Evolutionary conservation across 2,113 vertebrate genomes (phyloP).

Genomic region (Bos indicus): DNA sequence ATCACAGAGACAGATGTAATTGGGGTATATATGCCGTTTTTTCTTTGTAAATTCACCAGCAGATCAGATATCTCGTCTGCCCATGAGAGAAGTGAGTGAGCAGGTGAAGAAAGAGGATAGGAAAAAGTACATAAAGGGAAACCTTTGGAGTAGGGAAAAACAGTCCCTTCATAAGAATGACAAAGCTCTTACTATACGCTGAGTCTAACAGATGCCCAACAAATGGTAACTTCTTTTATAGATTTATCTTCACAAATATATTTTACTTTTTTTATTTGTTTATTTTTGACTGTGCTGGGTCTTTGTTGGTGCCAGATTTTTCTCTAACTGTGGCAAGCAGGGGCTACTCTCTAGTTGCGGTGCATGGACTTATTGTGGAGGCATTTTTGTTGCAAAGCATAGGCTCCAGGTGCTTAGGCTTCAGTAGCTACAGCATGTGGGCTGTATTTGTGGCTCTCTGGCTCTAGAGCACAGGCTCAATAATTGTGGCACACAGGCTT

Average conservation of each 20-base stretch:
- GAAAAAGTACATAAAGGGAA: neutral
- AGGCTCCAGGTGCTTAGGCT: neutral
- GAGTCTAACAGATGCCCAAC: neutral
- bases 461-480: neutral
- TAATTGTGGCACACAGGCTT: neutral
- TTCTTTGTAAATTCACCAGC: neutral
- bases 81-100: neutral
- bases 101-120: neutral
- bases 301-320: neutral
- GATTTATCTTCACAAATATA: neutral
- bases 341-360: neutral
- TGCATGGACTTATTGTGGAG: accelerated
- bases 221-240: neutral
- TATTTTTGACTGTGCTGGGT: neutral
- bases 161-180: neutral
- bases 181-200: neutral
- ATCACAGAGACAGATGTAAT: neutral
- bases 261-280: neutral
- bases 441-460: neutral
- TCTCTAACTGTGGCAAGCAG: neutral
- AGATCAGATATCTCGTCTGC: neutral
- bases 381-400: neutral
- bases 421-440: neutral
- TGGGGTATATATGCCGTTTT: neutral
- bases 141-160: neutral